These are phyloP conservation scores for Fragum whitleyi DNA, from an alignment of 2,888 invertebrate species.

Conservation along the genomic window DNA sequence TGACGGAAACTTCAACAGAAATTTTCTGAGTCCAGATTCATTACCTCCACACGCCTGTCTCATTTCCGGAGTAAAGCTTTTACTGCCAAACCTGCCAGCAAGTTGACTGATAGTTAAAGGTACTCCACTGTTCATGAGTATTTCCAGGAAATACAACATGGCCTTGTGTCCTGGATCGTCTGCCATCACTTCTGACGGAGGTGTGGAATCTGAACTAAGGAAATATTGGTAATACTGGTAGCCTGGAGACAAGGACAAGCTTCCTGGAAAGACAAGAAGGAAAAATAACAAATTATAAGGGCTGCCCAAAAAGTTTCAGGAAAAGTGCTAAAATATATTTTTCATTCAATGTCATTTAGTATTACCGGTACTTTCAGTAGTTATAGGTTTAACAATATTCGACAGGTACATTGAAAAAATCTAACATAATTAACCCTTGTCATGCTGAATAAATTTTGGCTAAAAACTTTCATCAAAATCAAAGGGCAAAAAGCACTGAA, in stretches of 20 bases:
- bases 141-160: conserved; percentile 98
- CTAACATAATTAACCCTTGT: too few relatives aligned
- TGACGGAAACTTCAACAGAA: conserved; percentile 97
- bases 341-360: too few relatives aligned
- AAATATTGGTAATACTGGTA: conserved; percentile 23
- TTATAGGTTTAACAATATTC: too few relatives aligned
- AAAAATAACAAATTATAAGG: too few relatives aligned
- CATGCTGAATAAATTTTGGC: too few relatives aligned
- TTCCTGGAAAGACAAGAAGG: background rate
- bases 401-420: too few relatives aligned
- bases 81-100: conserved; percentile 99
- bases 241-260: conserved; percentile 20
- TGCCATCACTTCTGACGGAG: conserved; percentile 74
- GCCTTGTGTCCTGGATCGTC: conserved; percentile 85
- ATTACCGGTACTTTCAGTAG: too few relatives aligned
- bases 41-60: conserved; percentile 90
- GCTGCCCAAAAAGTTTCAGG: too few relatives aligned
- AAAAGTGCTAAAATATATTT: background rate
- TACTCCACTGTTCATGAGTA: conserved; percentile 96
- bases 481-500: too few relatives aligned
- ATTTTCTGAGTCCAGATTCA: conserved; percentile 97
- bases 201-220: conserved; percentile 57
- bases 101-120: conserved; percentile 98
- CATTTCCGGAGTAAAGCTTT: conserved; percentile 99
- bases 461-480: too few relatives aligned